phyloP scores from a whole-genome alignment of 1,140 invertebrate genomes.

The Melitaea cinxia region DNA sequence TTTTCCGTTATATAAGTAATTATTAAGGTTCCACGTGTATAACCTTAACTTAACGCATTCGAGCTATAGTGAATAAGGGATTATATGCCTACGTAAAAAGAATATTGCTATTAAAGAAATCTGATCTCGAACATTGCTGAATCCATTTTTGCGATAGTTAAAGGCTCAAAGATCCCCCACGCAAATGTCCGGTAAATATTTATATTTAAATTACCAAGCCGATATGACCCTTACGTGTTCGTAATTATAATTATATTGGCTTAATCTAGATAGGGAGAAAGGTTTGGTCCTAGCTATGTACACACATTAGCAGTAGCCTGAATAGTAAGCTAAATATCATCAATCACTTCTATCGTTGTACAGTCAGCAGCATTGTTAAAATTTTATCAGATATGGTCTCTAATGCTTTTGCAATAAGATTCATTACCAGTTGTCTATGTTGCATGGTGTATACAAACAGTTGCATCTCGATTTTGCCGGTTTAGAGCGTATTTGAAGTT shows the following conservation, averaged over 20 bases:
- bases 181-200: too few relatives aligned
- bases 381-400: background rate
- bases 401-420: background rate
- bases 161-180: background rate
- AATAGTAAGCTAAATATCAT: slow-evolving; percentile 29
- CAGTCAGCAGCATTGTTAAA: background rate
- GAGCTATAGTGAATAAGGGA: too few relatives aligned
- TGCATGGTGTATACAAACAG: slow-evolving; percentile 3
- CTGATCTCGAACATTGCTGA: background rate
- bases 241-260: slow-evolving; percentile 8
- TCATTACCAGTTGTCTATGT: background rate
- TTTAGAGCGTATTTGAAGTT: slow-evolving; percentile 2
- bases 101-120: background rate
- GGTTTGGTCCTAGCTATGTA: slow-evolving; percentile 4
- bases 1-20: too few relatives aligned
- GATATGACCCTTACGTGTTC: background rate
- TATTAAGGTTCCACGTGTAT: too few relatives aligned
- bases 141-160: background rate
- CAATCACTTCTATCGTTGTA: slow-evolving; percentile 20
- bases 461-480: slow-evolving; percentile 8
- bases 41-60: too few relatives aligned
- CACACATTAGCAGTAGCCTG: slow-evolving; percentile 31
- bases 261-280: background rate
- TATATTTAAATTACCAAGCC: background rate
- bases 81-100: background rate